Conservation (phyloP, 1,140 invertebrate genomes). For the Drusus annulatus region DNA sequence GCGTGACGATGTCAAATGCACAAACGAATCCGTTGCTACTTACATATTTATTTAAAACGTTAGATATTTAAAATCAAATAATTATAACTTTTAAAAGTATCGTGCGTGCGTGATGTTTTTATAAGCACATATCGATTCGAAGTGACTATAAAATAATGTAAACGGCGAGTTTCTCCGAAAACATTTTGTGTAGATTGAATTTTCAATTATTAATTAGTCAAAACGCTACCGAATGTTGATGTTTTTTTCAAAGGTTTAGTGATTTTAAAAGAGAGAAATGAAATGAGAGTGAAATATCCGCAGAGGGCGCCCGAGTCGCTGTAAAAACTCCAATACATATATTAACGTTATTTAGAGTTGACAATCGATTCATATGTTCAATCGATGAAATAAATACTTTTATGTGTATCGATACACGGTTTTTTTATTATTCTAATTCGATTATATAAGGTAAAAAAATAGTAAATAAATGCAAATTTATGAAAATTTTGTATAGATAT, state of each 20-base stretch:
- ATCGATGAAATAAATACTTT: constrained; percentile 57
- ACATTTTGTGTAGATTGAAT: constrained; percentile 54
- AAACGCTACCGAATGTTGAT: constrained; percentile 53
- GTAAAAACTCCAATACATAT: constrained; percentile 44
- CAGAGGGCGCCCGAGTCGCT: not conserved
- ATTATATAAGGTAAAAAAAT: constrained; percentile 56
- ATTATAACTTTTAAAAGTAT: constrained; percentile 46
- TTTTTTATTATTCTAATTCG: constrained; percentile 60
- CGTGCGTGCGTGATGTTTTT: constrained; percentile 57
- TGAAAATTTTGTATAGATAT: constrained; percentile 62
- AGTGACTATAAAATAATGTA: constrained; percentile 50
- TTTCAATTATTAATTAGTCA: constrained; percentile 58
- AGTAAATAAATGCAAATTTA: constrained; percentile 57
- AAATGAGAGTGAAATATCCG: constrained; percentile 48
- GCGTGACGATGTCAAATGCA: constrained; percentile 43
- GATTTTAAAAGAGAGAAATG: constrained; percentile 46
- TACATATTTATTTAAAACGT: constrained; percentile 48
- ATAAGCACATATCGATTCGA: constrained; percentile 58
- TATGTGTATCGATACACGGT: constrained; percentile 58
- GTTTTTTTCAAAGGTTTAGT: constrained; percentile 55
- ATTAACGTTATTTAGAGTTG: constrained; percentile 59
- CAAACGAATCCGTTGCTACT: constrained; percentile 50
- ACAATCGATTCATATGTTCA: constrained; percentile 61
- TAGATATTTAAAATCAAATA: constrained; percentile 51
- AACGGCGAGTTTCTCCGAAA: constrained; percentile 53